Conservation (phyloP, 2,113 vertebrate genomes). For the Collichthys lucidus region DNA sequence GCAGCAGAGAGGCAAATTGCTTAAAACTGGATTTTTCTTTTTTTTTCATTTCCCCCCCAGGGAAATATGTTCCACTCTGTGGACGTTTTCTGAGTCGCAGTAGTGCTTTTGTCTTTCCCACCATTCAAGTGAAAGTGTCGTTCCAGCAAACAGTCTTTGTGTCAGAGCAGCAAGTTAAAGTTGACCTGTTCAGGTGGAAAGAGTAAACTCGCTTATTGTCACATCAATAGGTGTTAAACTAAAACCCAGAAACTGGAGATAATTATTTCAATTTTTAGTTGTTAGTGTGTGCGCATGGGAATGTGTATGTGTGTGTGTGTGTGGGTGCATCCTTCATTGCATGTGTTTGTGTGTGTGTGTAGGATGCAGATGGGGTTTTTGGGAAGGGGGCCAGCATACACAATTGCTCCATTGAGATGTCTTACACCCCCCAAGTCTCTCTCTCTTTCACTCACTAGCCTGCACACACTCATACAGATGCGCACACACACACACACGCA, state of each 20-base stretch:
- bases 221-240: neutral
- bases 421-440: slow-evolving; percentile 31
- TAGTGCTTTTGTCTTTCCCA: neutral
- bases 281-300: too few species aligned
- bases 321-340: neutral
- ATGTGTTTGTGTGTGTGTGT: slow-evolving; percentile 16
- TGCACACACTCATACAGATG: neutral
- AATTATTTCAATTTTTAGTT: slow-evolving; percentile 24
- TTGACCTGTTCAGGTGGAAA: neutral
- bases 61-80: slow-evolving; percentile 27
- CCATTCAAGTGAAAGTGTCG: neutral
- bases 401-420: slow-evolving; percentile 79
- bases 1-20: slow-evolving; percentile 21
- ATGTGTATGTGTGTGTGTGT: slow-evolving; percentile 1
- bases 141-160: neutral
- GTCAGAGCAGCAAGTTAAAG: neutral
- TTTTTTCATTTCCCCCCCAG: neutral
- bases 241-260: slow-evolving; percentile 2
- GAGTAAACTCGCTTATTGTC: neutral
- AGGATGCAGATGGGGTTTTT: slow-evolving; percentile 75
- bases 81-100: slow-evolving; percentile 3
- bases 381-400: slow-evolving; percentile 67
- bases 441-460: neutral
- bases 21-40: neutral
- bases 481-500: slow-evolving; percentile 55